Conservation (phyloP, 2,888 invertebrate genomes). For the Parapristionchus giblindavisi region DNA sequence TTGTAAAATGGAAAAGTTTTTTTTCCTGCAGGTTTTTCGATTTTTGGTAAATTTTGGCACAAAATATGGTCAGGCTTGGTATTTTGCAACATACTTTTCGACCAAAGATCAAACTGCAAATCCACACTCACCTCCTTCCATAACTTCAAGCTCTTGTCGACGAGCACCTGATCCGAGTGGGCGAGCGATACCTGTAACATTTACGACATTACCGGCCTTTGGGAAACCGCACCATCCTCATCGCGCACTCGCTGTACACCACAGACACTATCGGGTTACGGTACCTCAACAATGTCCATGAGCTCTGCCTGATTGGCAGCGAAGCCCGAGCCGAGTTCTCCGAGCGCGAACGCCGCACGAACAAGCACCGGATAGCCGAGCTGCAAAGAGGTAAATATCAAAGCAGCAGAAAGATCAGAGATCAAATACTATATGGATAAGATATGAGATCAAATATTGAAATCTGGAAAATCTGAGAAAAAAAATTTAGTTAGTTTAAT, state of each 20-base stretch:
- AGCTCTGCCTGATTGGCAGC: constrained; percentile 88
- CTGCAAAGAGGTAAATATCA: too few species aligned
- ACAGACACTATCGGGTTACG: neutral
- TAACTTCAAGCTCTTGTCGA: constrained; percentile 96
- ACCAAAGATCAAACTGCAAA: neutral
- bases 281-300: constrained; percentile 76
- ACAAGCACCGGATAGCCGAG: constrained; percentile 97
- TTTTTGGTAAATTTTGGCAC: too few species aligned
- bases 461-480: too few species aligned
- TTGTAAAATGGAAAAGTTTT: too few species aligned
- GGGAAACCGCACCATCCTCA: neutral
- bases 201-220: neutral
- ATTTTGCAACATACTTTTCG: too few species aligned
- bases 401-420: too few species aligned
- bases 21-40: too few species aligned
- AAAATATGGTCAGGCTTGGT: too few species aligned
- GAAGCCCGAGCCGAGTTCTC: constrained; percentile 97
- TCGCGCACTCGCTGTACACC: too few species aligned
- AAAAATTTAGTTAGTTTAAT: too few species aligned
- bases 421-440: too few species aligned
- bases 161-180: constrained; percentile 78
- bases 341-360: constrained; percentile 94
- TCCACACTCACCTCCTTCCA: constrained; percentile 84
- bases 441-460: too few species aligned
- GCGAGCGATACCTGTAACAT: constrained; percentile 60